Percentiles rank a stretch among this genome's conserved stretches.
phyloP scores from a whole-genome alignment of 2,888 invertebrate genomes.

The Copidosoma aretas region DNA sequence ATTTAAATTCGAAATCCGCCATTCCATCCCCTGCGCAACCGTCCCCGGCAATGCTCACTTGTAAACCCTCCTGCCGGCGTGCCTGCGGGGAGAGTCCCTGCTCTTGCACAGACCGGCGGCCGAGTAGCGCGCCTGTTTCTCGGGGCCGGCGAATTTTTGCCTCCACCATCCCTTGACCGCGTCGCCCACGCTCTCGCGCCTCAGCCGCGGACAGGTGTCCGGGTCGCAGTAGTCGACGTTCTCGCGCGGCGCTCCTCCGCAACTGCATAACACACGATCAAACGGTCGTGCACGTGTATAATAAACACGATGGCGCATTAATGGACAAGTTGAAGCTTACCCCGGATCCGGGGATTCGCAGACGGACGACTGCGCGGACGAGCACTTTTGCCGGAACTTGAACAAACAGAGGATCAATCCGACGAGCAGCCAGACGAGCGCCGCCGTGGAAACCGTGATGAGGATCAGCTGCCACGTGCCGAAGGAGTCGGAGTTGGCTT shows the following conservation, averaged over 20 bases:
- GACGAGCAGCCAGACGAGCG: slow-evolving; percentile 53
- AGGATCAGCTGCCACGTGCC: slow-evolving; percentile 50
- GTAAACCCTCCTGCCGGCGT: slow-evolving; percentile 7
- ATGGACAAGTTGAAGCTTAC: slow-evolving; percentile 22
- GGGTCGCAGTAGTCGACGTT: slow-evolving; percentile 20
- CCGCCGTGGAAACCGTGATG: slow-evolving; percentile 50
- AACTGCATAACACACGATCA: not conserved
- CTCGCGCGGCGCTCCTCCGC: slow-evolving; percentile 11
- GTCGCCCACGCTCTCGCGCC: not conserved
- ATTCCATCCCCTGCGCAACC: no score
- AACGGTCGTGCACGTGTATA: no score
- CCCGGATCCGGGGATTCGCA: slow-evolving; percentile 21
- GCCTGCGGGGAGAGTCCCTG: not conserved
- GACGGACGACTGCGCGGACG: slow-evolving; percentile 42
- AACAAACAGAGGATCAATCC: slow-evolving; percentile 53
- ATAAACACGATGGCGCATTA: no score
- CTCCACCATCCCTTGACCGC: slow-evolving; percentile 32
- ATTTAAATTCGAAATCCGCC: no score
- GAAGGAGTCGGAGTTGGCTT: no score
- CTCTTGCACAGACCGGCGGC: slow-evolving; percentile 6
- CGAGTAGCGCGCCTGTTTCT: slow-evolving; percentile 9
- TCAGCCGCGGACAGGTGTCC: not conserved
- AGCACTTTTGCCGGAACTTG: slow-evolving; percentile 47
- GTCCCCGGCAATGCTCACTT: slow-evolving; percentile 34
- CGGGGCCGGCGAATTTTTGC: slow-evolving; percentile 2